phyloP scores from a whole-genome alignment of 2,113 vertebrate genomes.

The Mixornis gularis region DNA sequence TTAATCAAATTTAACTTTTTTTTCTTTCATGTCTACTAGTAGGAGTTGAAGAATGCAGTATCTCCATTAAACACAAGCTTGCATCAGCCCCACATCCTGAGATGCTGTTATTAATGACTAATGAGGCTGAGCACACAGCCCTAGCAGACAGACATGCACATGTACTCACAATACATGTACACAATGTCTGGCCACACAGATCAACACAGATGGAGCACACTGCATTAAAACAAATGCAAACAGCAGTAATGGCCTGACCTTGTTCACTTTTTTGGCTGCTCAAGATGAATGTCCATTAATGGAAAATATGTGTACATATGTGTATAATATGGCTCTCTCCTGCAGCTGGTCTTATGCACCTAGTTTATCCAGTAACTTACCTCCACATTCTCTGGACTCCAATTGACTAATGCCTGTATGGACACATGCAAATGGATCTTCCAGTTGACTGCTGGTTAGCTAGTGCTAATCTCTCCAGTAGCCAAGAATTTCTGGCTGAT shows the following conservation, averaged over 20 bases:
- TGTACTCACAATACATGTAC: neutral
- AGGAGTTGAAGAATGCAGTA: neutral
- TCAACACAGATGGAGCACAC: neutral
- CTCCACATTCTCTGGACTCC: neutral
- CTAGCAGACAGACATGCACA: neutral
- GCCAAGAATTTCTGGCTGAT: neutral
- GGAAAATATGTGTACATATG: neutral
- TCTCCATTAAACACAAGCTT: neutral
- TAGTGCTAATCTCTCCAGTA: neutral
- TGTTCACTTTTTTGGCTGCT: neutral
- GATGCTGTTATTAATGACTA: neutral
- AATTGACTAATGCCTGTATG: neutral
- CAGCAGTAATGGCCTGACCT: neutral
- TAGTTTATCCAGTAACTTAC: neutral
- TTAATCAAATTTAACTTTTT: neutral
- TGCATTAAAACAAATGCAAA: neutral
- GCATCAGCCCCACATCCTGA: neutral
- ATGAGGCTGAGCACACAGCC: neutral
- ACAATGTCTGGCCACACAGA: neutral
- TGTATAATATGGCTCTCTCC: neutral
- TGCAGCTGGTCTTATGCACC: neutral
- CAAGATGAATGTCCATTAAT: neutral
- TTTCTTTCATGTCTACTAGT: neutral
- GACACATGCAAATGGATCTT: neutral
- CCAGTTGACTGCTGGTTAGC: neutral